phyloP scores from a whole-genome alignment of 1,140 invertebrate genomes.

The Penaeus chinensis region DNA sequence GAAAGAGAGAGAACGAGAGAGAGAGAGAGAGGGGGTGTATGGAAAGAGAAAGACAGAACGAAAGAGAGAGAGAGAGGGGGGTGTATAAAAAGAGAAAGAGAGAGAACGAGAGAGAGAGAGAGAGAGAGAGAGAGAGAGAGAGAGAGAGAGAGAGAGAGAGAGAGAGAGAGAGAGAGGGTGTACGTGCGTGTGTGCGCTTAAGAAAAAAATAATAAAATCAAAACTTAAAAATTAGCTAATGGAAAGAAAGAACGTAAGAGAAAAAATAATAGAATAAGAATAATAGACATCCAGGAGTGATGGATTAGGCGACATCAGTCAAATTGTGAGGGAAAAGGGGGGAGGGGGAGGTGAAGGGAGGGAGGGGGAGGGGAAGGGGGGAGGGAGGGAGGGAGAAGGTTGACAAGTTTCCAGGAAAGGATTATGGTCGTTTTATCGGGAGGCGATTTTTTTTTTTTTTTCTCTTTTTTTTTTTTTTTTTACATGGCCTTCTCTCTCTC shows the following conservation, averaged over 20 bases:
- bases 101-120: slow-evolving; percentile 21
- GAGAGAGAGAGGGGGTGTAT: slow-evolving; percentile 1
- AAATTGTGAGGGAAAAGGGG: background rate
- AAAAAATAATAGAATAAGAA: background rate
- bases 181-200: slow-evolving; percentile 2
- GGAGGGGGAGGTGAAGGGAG: background rate
- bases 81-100: slow-evolving; percentile 8
- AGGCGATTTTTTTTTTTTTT: no score
- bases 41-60: background rate
- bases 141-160: slow-evolving; percentile 5
- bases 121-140: slow-evolving; percentile 8
- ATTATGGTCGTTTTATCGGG: no score
- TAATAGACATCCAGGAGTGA: background rate
- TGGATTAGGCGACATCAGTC: background rate
- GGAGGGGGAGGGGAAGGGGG: background rate
- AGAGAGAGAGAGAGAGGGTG: slow-evolving; percentile 9
- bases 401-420: background rate
- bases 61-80: slow-evolving; percentile 19
- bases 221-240: background rate
- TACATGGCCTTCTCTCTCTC: no score
- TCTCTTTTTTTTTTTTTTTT: no score
- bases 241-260: background rate
- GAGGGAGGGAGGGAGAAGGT: background rate
- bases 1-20: background rate
- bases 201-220: background rate